Evolutionary conservation across 2,113 vertebrate genomes (phyloP).

Genomic region (Dasyurus viverrinus): DNA sequence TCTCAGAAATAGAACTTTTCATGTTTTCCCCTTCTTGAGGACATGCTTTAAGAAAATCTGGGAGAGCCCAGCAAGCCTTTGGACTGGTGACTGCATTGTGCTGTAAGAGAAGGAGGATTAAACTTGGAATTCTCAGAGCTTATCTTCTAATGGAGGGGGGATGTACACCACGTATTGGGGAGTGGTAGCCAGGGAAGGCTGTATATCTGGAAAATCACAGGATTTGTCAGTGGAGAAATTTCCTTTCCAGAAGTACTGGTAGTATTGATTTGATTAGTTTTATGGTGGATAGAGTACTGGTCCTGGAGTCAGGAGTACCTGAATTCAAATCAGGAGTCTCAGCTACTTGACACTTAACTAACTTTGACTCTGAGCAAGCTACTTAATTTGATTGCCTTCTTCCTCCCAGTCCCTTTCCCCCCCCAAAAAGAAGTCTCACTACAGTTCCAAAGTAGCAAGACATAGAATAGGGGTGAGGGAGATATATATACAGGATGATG

Average conservation of each 20-base stretch:
- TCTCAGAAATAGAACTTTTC: background rate
- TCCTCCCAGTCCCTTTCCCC: too few relatives aligned
- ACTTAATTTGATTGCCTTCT: too few relatives aligned
- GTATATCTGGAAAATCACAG: background rate
- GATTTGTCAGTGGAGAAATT: background rate
- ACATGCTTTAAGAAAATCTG: background rate
- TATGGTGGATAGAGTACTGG: background rate
- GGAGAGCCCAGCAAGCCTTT: background rate
- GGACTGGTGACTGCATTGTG: background rate
- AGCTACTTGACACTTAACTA: background rate
- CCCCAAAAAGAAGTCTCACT: too few relatives aligned
- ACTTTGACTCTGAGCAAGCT: background rate
- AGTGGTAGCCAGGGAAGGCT: background rate
- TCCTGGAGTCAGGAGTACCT: too few relatives aligned
- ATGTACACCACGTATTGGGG: background rate
- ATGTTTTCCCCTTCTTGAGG: background rate
- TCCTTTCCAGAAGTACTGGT: background rate
- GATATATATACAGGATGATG: background rate
- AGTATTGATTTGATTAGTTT: background rate
- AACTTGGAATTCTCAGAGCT: background rate
- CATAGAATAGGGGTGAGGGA: background rate
- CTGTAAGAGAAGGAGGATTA: background rate
- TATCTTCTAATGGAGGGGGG: background rate
- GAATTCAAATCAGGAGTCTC: too few relatives aligned
- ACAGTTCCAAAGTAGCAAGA: background rate